These are phyloP conservation scores for Syrrhaptes paradoxus DNA, from an alignment of 2,113 vertebrate genomes.

Conservation along the genomic window DNA sequence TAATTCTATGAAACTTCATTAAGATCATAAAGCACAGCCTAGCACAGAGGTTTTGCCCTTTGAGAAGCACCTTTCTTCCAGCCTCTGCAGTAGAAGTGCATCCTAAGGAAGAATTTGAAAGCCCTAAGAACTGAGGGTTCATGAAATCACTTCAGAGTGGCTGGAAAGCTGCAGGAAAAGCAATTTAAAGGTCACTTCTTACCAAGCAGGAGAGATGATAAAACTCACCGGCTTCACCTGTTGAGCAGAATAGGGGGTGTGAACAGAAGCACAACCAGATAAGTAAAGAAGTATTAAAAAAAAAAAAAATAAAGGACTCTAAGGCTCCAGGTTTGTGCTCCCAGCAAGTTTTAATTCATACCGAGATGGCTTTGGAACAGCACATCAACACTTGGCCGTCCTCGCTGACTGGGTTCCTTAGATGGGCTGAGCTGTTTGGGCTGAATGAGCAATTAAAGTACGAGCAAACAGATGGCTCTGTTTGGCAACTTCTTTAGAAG, in stretches of 20 bases:
- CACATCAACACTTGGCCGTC: neutral
- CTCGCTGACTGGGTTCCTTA: neutral
- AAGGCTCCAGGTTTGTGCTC: neutral
- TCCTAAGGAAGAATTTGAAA: neutral
- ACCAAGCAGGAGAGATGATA: neutral
- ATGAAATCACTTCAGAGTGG: neutral
- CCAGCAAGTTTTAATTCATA: neutral
- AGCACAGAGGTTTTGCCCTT: neutral
- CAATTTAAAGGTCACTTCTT: neutral
- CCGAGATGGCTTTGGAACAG: neutral
- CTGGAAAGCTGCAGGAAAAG: neutral
- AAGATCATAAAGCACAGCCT: neutral
- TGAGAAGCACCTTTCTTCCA: neutral
- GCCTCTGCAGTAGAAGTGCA: neutral
- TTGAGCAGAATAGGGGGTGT: neutral
- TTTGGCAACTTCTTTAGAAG: conserved; percentile 19
- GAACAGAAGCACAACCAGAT: neutral
- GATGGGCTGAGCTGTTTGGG: neutral
- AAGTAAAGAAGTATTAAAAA: neutral
- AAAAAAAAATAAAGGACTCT: neutral
- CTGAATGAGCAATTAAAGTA: neutral
- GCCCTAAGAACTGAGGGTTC: neutral
- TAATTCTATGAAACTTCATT: neutral
- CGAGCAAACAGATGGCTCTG: conserved; percentile 8
- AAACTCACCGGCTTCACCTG: neutral